Evolutionary conservation across 2,888 invertebrate species (phyloP).

Genomic region (Nymphalis c-album): DNA sequence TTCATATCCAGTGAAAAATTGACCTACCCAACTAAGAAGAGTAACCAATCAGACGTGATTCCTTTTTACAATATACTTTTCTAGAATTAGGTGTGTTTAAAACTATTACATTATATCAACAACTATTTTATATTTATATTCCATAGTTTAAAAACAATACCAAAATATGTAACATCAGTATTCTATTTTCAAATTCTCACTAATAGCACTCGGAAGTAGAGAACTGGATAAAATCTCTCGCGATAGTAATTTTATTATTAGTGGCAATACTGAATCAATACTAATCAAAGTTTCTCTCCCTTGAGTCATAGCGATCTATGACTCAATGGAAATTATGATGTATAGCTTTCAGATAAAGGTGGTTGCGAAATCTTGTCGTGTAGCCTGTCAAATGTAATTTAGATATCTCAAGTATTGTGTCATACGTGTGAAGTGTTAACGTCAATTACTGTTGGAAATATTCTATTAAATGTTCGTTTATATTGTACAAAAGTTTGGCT

Average conservation of each 20-base stretch:
- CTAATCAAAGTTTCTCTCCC: background rate
- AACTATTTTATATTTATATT: too few relatives aligned
- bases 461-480: background rate
- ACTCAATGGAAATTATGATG: constrained; percentile 17
- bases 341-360: constrained; percentile 1
- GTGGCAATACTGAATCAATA: background rate
- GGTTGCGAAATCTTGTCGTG: constrained; percentile 15
- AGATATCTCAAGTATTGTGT: constrained; percentile 11
- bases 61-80: too few relatives aligned
- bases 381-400: constrained; percentile 14
- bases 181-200: too few relatives aligned
- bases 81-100: too few relatives aligned
- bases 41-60: too few relatives aligned
- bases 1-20: too few relatives aligned
- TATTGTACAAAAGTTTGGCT: too few relatives aligned
- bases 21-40: too few relatives aligned
- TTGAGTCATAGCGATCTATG: constrained; percentile 17
- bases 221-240: background rate
- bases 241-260: background rate
- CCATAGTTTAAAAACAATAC: too few relatives aligned
- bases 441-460: background rate
- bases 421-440: constrained; percentile 4
- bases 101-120: too few relatives aligned
- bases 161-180: too few relatives aligned
- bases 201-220: too few relatives aligned